Evolutionary conservation across 2,888 invertebrate species (phyloP), one percentile per base, ranked within the genome.

Genomic region (Eupithecia exiguata): DNA sequence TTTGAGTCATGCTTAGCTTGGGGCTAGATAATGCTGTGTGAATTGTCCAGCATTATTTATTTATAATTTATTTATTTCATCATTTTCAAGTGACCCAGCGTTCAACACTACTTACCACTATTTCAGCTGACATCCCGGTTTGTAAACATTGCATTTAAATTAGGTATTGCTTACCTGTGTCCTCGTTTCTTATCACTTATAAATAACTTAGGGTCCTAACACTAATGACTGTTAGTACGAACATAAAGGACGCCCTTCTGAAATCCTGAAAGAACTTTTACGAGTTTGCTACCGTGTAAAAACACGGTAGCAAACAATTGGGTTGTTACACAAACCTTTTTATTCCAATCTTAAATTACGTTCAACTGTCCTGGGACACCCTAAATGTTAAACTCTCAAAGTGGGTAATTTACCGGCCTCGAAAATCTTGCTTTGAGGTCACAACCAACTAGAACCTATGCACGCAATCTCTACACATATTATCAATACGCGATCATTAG

Each of bases 331-430:
- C 30, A 72, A 68, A 25, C 40, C 67, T 18, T 63, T 69, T 65
- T 70, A 63, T 69, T 68, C 46, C 46, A n/a, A n/a, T n/a, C 66
- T 72, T 30, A 53, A 76, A 74, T 68, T 69, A 35, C 35, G 53
- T 69, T 65, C 36, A 21, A 46, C 67, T 68, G 40, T 69, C 61
- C 38, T 58, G 58, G 71, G 68, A 72, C 53, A 6, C 49, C 46
- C 66, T 38, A 69, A 72, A 68, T 70, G 72, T 69, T 76, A 71
- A 76, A 75, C 70, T 73, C 68, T 69, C 63, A 68, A 69, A 75
- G 77, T 74, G 69, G 70, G 58, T 76, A 76, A 73, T 74, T 77
- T 74, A 73, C 46, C 61, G 49, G 70, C 69, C 69, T n/a, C 6
- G 7, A 61, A 58, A 68, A 68, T 71, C 46, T 76, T 76, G 58